Conservation (phyloP, 2,888 invertebrate species). For the Pseudococcus jackbeardsleyi region DNA sequence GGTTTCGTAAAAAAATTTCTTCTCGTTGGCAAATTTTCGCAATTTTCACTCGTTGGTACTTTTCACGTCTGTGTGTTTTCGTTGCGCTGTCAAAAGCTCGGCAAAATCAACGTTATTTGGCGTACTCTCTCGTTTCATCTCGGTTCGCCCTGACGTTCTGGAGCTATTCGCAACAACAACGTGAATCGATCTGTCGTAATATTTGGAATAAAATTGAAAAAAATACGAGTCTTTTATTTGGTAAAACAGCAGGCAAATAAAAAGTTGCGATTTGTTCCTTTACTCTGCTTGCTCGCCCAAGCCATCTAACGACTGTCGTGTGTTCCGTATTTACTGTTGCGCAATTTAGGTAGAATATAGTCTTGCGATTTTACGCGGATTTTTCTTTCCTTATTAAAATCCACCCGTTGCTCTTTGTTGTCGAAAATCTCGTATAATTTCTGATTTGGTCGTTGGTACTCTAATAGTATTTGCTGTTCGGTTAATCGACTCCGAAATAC, state of each 20-base stretch:
- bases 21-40: background rate
- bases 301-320: no score
- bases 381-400: slow-evolving; percentile 4
- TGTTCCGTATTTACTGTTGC: background rate
- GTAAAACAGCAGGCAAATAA: background rate
- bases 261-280: background rate
- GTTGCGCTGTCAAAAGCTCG: no score
- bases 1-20: background rate
- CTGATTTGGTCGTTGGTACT: no score
- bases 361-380: background rate
- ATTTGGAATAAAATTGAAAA: slow-evolving; percentile 10
- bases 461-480: no score
- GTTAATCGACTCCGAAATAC: background rate
- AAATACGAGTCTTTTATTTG: slow-evolving; percentile 9
- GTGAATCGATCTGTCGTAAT: background rate
- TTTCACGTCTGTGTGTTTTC: no score
- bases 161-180: background rate
- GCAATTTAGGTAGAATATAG: background rate
- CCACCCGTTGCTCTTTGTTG: background rate
- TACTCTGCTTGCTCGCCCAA: no score
- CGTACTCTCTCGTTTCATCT: background rate
- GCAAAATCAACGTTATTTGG: no score
- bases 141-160: background rate
- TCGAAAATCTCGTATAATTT: no score
- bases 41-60: no score